Conservation (phyloP, 2,797 vertebrate species). For the Cichlasoma orientale region DNA sequence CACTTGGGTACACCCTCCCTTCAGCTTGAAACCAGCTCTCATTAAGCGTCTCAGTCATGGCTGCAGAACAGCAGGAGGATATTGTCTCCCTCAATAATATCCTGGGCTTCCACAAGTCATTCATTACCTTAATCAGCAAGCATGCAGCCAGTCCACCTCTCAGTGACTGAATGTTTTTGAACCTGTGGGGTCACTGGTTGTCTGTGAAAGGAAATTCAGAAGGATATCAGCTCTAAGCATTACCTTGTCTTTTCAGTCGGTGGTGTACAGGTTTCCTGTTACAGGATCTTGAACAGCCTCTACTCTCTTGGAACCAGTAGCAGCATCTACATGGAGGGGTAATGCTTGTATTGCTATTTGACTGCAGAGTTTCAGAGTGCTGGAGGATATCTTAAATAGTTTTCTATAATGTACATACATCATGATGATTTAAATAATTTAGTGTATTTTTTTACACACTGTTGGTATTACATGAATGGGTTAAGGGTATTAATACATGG, state of each 20-base stretch:
- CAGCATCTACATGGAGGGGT: constrained; percentile 91
- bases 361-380: not conserved
- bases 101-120: constrained; percentile 26
- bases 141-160: constrained; percentile 1
- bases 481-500: not conserved
- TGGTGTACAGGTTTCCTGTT: constrained; percentile 89
- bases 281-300: constrained; percentile 90
- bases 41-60: constrained; percentile 32
- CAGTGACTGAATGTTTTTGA: constrained; percentile 10
- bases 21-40: constrained; percentile 45
- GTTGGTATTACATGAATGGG: not conserved
- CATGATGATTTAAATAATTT: not conserved
- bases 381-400: not conserved
- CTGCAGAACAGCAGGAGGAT: constrained; percentile 43
- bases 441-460: not conserved
- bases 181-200: not conserved
- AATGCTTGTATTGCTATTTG: constrained; percentile 25
- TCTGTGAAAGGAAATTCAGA: not conserved
- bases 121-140: constrained; percentile 37
- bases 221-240: constrained; percentile 4
- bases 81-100: constrained; percentile 44
- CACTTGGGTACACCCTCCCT: constrained; percentile 22
- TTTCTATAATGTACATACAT: not conserved
- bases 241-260: constrained; percentile 83
- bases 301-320: constrained; percentile 90